Evolutionary conservation across 2,113 vertebrate species (phyloP).

Genomic region (Speoplatyrhinus poulsoni): DNA sequence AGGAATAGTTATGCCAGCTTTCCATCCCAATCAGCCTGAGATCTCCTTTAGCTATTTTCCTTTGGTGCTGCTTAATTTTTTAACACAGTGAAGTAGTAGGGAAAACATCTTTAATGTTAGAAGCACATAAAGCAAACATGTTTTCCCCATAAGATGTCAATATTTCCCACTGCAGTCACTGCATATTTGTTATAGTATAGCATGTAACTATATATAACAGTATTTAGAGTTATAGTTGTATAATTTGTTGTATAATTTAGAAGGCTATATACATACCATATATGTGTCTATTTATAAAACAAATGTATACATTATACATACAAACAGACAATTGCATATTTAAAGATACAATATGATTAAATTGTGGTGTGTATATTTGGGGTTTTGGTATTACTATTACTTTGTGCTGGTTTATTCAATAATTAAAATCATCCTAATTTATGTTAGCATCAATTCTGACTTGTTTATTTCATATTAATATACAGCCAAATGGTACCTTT

Average conservation of each 20-base stretch:
- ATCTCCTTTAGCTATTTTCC: not conserved
- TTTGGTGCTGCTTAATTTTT: not conserved
- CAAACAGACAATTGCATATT: too few species aligned
- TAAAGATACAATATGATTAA: too few species aligned
- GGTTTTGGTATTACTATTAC: not conserved
- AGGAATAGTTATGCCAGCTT: constrained; percentile 36
- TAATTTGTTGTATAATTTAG: too few species aligned
- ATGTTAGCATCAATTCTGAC: not conserved
- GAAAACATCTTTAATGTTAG: not conserved
- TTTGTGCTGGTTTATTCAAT: not conserved
- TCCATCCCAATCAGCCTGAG: constrained; percentile 10
- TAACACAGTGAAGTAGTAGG: not conserved
- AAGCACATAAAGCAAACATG: not conserved
- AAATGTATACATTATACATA: too few species aligned
- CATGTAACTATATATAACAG: too few species aligned
- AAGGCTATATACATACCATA: too few species aligned
- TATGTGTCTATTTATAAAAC: too few species aligned
- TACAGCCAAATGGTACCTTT: not conserved
- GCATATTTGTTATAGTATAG: too few species aligned
- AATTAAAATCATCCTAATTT: not conserved
- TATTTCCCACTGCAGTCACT: too few species aligned
- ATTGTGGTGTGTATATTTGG: too few species aligned
- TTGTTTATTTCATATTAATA: not conserved
- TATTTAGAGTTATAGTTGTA: too few species aligned
- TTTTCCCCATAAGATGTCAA: too few species aligned